Base-by-base conservation (phyloP, 2,113 vertebrate species). In the Passerina amoena region DNA sequence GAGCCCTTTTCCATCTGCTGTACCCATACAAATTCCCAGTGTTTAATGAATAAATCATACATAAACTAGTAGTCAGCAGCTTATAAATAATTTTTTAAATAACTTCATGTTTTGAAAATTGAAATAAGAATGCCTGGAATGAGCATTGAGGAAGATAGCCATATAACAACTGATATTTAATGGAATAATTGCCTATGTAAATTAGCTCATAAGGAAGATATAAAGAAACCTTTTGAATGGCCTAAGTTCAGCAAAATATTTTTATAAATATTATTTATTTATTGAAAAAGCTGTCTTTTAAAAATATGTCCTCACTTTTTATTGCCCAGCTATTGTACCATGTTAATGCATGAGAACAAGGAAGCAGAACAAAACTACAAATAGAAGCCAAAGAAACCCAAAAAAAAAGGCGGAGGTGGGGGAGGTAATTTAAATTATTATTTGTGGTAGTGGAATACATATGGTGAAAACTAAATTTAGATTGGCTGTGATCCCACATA, bases 391-490 rank as follows among this genome's bases (percentile, higher is more conserved):
- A 27, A 53, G 35, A 31, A 42, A 48, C 15, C 1, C 14, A 14
- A 57, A 35, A 30, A 25, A 23, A 45, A 20, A 56, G 33, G 15
- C 16, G 2, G 2, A 3, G 10, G 3, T 2, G 5, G 13, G 5
- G 8, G 2, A 2, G 11, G 5, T 18, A 47, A 64, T 76, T 16
- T 31, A 44, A 42, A 87, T 51, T 75, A n/a, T 40, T 68, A 59
- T 89, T 76, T 66, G 22, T 73, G 64, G 54, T 22, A 54, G 38
- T 80, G 35, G 31, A 85, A 95, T 82, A 83, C 82, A 94, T 91
- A 87, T n/a, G 61, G 70, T 59, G 75, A 87, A 91, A 86, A 63
- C 50, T 92, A 91, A 85, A 94, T 91, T 93, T 96, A 93, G 82
- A 40, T 86, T 90, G 93, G 85, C 87, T 82, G 23, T 11, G 31